These are phyloP conservation scores for Leucozona laternaria DNA, from an alignment of 2,888 invertebrate species.

Conservation along the genomic window DNA sequence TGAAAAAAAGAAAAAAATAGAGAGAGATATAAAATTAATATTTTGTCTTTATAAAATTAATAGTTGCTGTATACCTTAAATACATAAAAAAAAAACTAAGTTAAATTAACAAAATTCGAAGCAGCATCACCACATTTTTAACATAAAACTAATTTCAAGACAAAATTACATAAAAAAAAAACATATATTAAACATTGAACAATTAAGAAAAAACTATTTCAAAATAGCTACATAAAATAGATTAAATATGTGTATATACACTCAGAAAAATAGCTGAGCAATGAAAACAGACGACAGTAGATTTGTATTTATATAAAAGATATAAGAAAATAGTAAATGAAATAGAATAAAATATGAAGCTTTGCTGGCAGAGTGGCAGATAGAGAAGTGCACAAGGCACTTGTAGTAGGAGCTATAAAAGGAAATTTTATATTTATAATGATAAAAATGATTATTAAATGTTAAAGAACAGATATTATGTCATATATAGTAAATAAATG, in stretches of 20 bases:
- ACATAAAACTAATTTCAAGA: conserved; percentile 56
- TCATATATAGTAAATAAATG: background rate
- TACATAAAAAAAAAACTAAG: conserved; percentile 30
- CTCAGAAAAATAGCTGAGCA: conserved; percentile 6
- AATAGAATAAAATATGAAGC: conserved; percentile 26
- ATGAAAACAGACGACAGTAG: conserved; percentile 1
- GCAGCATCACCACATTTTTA: conserved; percentile 44
- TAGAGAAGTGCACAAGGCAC: conserved; percentile 23
- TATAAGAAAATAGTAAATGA: conserved; percentile 8
- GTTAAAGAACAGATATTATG: background rate
- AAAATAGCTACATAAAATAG: background rate
- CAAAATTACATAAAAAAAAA: conserved; percentile 25
- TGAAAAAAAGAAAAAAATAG: conserved; percentile 39
- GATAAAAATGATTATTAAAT: conserved; percentile 4
- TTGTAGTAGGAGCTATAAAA: conserved; percentile 37
- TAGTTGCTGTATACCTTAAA: conserved; percentile 32
- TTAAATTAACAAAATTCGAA: conserved; percentile 40
- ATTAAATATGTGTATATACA: conserved; percentile 15
- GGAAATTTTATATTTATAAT: conserved; percentile 7
- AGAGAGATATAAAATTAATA: conserved; percentile 42
- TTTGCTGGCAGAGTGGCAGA: conserved; percentile 26
- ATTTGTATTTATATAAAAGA: background rate
- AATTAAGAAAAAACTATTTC: background rate
- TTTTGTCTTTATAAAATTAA: conserved; percentile 15
- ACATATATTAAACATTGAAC: conserved; percentile 34